These are phyloP conservation scores for Rhabdornis inornatus DNA, from an alignment of 2,113 vertebrate genomes.

Conservation along the genomic window DNA sequence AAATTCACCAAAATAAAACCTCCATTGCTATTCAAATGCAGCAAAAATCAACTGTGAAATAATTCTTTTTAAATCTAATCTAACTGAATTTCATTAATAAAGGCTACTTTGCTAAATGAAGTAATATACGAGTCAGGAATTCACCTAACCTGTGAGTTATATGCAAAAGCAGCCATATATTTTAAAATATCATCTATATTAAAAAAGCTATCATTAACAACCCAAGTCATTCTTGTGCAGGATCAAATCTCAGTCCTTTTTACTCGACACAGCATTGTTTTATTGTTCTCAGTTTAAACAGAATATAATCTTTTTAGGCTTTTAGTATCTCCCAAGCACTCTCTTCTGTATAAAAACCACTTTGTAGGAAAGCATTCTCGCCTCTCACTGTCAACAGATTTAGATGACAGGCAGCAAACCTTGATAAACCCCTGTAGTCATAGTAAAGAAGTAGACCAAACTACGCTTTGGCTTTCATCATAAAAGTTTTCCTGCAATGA, in stretches of 20 bases:
- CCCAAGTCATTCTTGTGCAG: background rate
- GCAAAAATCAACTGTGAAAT: background rate
- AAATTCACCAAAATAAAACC: background rate
- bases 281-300: background rate
- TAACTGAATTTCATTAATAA: background rate
- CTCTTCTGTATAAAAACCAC: background rate
- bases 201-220: background rate
- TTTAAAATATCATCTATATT: background rate
- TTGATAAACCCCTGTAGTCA: background rate
- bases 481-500: background rate
- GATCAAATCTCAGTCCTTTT: background rate
- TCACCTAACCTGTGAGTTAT: background rate
- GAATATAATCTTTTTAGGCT: background rate
- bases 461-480: background rate
- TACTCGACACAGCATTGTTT: background rate
- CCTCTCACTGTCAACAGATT: background rate
- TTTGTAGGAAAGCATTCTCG: background rate
- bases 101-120: background rate
- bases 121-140: background rate
- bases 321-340: background rate
- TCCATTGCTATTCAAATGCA: background rate
- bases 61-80: background rate
- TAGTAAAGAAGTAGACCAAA: background rate
- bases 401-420: background rate
- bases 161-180: background rate